Conservation (phyloP, 2,797 vertebrate genomes). For the Vireo griseus region DNA sequence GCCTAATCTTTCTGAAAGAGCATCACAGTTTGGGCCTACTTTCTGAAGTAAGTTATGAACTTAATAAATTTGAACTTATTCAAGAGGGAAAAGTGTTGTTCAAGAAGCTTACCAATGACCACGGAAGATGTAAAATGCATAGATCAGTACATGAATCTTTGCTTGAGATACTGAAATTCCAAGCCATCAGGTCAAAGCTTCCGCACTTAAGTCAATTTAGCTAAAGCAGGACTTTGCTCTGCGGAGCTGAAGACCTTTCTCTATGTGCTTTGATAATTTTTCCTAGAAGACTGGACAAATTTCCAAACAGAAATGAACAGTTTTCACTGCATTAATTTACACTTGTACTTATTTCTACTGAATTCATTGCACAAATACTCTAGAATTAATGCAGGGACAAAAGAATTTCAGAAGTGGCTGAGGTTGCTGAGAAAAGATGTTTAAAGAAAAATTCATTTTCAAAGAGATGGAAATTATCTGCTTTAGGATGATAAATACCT, state of each 20-base stretch:
- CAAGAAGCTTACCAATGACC: background rate
- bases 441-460: background rate
- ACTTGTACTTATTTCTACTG: background rate
- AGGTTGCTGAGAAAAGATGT: background rate
- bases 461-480: background rate
- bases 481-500: background rate
- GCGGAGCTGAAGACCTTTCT: background rate
- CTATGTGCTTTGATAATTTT: background rate
- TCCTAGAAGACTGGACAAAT: background rate
- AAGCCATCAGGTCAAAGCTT: background rate
- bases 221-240: background rate
- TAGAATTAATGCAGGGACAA: background rate
- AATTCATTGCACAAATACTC: background rate
- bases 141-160: background rate
- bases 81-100: background rate
- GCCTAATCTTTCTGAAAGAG: background rate
- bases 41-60: background rate
- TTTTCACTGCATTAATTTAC: background rate
- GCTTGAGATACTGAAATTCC: background rate
- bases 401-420: background rate
- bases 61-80: background rate
- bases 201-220: background rate
- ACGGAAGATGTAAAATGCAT: background rate
- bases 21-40: background rate
- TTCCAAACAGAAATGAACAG: background rate